Evolutionary conservation across 2,888 invertebrate species (phyloP).

Genomic region (Rhabditoides inermis): DNA sequence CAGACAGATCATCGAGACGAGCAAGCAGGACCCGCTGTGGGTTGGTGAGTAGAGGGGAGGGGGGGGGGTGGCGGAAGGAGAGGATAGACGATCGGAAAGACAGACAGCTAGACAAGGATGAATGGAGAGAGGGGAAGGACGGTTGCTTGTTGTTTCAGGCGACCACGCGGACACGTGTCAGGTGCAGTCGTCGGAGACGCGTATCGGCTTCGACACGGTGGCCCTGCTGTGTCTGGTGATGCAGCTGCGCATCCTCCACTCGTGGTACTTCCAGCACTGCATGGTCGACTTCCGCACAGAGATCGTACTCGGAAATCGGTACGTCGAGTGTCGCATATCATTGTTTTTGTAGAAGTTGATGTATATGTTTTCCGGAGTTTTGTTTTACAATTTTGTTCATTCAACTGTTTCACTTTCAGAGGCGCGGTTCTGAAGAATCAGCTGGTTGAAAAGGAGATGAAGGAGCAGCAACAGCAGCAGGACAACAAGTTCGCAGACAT

Average conservation of each 20-base stretch:
- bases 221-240: conserved; percentile 87
- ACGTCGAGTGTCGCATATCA: not conserved
- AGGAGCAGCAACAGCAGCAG: conserved; percentile 78
- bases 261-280: conserved; percentile 92
- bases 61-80: no score
- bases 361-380: no score
- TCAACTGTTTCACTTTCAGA: conserved; percentile 56
- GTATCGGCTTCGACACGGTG: conserved; percentile 85
- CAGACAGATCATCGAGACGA: conserved; percentile 2
- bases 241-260: conserved; percentile 82
- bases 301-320: conserved; percentile 76
- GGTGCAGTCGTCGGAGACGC: conserved; percentile 73
- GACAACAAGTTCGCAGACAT: conserved; percentile 79
- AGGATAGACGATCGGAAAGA: no score
- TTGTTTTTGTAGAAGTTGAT: not conserved
- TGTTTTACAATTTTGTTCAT: conserved; percentile 3
- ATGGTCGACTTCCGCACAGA: conserved; percentile 91
- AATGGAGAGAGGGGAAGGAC: no score
- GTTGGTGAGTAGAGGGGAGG: no score
- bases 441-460: conserved; percentile 77
- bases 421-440: conserved; percentile 93
- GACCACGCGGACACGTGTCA: conserved; percentile 59
- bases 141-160: no score
- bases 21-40: no score
- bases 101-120: no score